Percentiles rank a stretch among this genome's conserved stretches.
Conservation (phyloP, 2,113 vertebrate genomes). For the Burhinus bistriatus region DNA sequence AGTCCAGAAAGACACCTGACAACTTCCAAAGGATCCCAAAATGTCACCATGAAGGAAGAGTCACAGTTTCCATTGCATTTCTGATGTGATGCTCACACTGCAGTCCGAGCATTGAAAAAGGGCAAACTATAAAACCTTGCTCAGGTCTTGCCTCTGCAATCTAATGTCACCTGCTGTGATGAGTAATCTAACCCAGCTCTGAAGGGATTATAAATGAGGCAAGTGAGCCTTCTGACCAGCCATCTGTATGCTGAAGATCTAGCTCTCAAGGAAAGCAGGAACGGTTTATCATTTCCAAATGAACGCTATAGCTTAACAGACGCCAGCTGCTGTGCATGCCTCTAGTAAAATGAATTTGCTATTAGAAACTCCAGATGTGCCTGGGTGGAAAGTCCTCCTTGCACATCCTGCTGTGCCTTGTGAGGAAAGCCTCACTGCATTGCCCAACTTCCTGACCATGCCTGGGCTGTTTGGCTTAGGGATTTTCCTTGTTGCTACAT, state of each 20-base stretch:
- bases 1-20: not conserved
- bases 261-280: not conserved
- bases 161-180: not conserved
- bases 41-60: not conserved
- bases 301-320: not conserved
- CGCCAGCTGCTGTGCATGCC: not conserved
- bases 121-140: not conserved
- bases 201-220: not conserved
- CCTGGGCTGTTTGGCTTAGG: not conserved
- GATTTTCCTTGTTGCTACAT: not conserved
- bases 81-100: not conserved
- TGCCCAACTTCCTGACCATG: fast-evolving
- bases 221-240: not conserved
- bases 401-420: not conserved
- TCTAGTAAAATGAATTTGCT: not conserved
- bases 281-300: not conserved
- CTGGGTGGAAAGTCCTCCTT: not conserved
- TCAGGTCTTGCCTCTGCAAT: not conserved
- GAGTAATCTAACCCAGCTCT: not conserved
- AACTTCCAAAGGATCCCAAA: not conserved
- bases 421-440: not conserved
- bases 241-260: not conserved
- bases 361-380: not conserved
- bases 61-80: not conserved
- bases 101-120: not conserved